Evolutionary conservation across 1,140 invertebrate genomes (phyloP), one percentile per base, ranked within the genome.

Genomic region (Pentalonia nigronervosa): DNA sequence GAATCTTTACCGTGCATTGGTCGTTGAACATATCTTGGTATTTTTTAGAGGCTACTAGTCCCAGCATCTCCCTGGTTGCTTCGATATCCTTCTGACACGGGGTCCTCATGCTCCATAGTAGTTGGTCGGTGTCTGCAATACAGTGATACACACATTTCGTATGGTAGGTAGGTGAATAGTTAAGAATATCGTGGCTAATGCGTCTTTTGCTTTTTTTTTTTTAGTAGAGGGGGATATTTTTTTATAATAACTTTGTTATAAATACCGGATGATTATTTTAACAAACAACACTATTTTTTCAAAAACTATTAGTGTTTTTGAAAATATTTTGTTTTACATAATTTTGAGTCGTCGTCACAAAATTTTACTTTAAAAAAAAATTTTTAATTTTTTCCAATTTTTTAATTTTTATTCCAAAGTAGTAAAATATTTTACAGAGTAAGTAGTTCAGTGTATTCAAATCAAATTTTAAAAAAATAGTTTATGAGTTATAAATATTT

Each of bases 1-100:
- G 76, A 14, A 90, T 90, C 11, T 91, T 94, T 3, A 84, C 87
- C 17, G 89, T 89, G 20, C 93, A 90, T 47, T 93, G 91, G 14
- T 93, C 91, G 20, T 93, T 93, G 48, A 93, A 93, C 91, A 93
- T 93, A 36, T 93, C 91, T 6, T 93, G 91, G 34, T 93, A 93
- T 67, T 86, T 84, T 45, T 93, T 93, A 11, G 91, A 93, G 20
- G 91, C 91, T 14, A 93, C 91, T 45, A 93, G 14, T 9, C 81
- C 34, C 7, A 93, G 25, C 91, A 93, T 93, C 56, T 93, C 91
- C 2, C 81, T 53, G 2, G 91, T 93, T 4, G 91, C 91, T 56
- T 93, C 91, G 14, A 93, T 93, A 21, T 93, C 91, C 25, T 93
- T 93, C 36, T 93, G 81, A 4, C 91, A 93, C 17, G 91, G 91